phyloP scores from a whole-genome alignment of 2,113 vertebrate species.

The Mus musculus region GRCm39 chr3:86092001-86092500 shows the following conservation, averaged over 20 bases:
- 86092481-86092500: background rate
- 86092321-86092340: background rate
- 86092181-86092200: background rate
- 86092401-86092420: background rate
- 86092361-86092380: slow-evolving; percentile 52
- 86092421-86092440: background rate
- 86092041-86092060: background rate
- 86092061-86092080: background rate
- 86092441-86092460: background rate
- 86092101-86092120: background rate
- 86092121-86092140: background rate
- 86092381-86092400: slow-evolving; percentile 31
- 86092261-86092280: background rate
- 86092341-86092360: background rate
- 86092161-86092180: slow-evolving; percentile 40
- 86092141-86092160: slow-evolving; percentile 5
- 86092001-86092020: background rate
- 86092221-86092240: background rate
- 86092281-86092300: background rate
- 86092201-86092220: background rate
- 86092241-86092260: background rate
- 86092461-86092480: background rate
- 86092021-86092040: background rate
- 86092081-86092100: background rate
- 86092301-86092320: background rate